Evolutionary conservation across 2,888 invertebrate genomes (phyloP).

Genomic region (Aphidoletes aphidimyza): DNA sequence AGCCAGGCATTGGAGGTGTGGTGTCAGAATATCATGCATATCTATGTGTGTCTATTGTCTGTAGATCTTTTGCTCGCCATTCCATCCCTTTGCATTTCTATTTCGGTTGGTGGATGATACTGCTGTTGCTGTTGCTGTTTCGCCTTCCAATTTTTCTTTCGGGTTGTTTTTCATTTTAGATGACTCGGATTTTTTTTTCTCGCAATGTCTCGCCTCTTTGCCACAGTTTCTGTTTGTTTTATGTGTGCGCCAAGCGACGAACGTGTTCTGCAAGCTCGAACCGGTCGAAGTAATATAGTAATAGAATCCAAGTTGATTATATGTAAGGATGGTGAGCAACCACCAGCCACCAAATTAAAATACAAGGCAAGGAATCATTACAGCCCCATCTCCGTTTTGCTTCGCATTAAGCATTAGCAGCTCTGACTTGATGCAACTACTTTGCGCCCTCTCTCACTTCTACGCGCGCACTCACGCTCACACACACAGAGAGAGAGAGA

Average conservation of each 20-base stretch:
- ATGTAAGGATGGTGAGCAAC: conserved; percentile 2
- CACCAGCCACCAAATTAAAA: conserved; percentile 50
- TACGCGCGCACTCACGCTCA: not conserved
- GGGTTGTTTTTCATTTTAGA: not conserved
- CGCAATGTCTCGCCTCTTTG: conserved; percentile 10
- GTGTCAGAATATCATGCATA: conserved; percentile 12
- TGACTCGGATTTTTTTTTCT: not conserved
- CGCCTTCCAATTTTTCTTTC: not conserved
- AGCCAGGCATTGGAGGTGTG: not conserved
- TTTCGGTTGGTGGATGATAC: not conserved
- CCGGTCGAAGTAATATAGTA: conserved; percentile 39
- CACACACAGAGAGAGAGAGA: no score
- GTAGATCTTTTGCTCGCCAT: not conserved
- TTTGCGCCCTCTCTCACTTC: not conserved
- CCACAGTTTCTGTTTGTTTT: conserved; percentile 38
- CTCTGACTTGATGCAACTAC: conserved; percentile 24
- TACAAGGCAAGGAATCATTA: conserved; percentile 51
- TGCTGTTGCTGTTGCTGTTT: not conserved
- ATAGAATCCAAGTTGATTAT: conserved; percentile 3
- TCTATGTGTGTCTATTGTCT: conserved; percentile 47
- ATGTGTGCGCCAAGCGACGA: conserved; percentile 23
- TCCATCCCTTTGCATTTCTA: not conserved
- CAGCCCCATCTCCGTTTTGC: not conserved
- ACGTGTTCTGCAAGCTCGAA: not conserved
- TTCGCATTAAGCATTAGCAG: conserved; percentile 21